Percentiles rank a stretch among this genome's conserved stretches.
Evolutionary conservation across 2,113 vertebrate genomes (phyloP).

Genomic region (Chionodraco myersi): DNA sequence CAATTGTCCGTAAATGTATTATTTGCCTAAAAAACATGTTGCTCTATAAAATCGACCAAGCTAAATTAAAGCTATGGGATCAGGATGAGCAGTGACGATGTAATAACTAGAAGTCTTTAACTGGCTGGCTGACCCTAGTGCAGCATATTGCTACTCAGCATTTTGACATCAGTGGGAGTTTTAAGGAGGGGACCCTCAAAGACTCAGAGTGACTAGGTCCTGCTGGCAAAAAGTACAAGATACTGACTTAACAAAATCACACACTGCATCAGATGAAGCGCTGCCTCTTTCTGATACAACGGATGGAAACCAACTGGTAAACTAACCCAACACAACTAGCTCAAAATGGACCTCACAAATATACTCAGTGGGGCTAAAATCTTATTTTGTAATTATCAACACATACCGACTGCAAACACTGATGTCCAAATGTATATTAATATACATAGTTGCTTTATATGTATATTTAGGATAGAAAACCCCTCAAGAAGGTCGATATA

Average conservation of each 20-base stretch:
- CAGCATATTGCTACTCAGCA: slow-evolving; percentile 9
- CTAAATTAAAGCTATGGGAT: not conserved
- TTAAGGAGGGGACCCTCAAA: slow-evolving; percentile 41
- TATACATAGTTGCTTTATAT: no score
- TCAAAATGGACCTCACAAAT: no score
- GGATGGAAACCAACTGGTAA: slow-evolving; percentile 15
- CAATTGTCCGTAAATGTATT: not conserved
- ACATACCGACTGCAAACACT: no score
- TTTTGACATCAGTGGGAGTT: slow-evolving; percentile 33
- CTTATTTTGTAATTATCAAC: no score
- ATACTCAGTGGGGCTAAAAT: no score
- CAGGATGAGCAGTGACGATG: not conserved
- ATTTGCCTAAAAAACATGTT: not conserved
- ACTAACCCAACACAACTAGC: not conserved
- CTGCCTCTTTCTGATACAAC: slow-evolving; percentile 7
- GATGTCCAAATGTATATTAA: no score
- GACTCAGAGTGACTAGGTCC: slow-evolving; percentile 17
- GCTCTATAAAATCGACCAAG: not conserved
- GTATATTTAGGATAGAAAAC: no score
- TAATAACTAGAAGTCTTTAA: slow-evolving; percentile 21
- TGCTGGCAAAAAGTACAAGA: slow-evolving; percentile 55
- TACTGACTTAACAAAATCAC: slow-evolving; percentile 62
- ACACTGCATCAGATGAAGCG: slow-evolving; percentile 28
- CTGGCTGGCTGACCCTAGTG: slow-evolving; percentile 6
- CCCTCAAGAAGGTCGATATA: no score